Base-by-base conservation (phyloP, 2,888 invertebrate genomes). In the Dascillus cervinus region DNA sequence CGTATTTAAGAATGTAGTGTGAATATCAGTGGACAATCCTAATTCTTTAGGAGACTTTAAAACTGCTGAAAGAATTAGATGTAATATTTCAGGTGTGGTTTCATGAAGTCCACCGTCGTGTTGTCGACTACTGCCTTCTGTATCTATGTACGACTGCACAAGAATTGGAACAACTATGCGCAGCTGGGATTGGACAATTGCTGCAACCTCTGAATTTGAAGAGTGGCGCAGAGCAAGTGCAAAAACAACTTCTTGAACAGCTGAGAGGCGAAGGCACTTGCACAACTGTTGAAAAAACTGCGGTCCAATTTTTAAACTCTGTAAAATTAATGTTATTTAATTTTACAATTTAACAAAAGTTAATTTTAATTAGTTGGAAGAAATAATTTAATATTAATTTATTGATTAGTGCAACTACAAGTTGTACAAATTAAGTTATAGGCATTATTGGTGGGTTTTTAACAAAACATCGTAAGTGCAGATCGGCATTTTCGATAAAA, bases 231-330 rank as follows among this genome's bases (percentile, higher is more conserved):
- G 69, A 39, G 88, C 84, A 55, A 95, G 72, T 35, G 88, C 87
- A 66, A 94, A 82, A 28, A 87, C 82, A 56, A 92, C 86, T 73
- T 95, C 94, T 68, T 92, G 89, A 25, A 91, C 82, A 51, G 86
- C 78, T 39, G 83, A 83, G 56, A 94, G 77, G 62, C 84, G 84
- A 56, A 92, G 75, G 55, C 86, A 76, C 71, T 87, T 84, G 65
- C 85, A 83, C 53, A 95, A 73, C 60, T 88, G 84, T 56, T 75
- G 73, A 62, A 94, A 78, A 61, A 92, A 76, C 62, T 86, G 82
- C 50, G 79, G 71, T 50, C 84, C 75, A 49, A 87, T 77, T 66
- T 82, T 83, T 52, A 88, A 69, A 54, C 76, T 78, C 90, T 90
- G 71, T 47, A 66, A 62, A 37, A 44, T n/a, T n/a, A n/a, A n/a